Evolutionary conservation across 1,140 invertebrate species (phyloP).

Genomic region (Periplaneta americana): DNA sequence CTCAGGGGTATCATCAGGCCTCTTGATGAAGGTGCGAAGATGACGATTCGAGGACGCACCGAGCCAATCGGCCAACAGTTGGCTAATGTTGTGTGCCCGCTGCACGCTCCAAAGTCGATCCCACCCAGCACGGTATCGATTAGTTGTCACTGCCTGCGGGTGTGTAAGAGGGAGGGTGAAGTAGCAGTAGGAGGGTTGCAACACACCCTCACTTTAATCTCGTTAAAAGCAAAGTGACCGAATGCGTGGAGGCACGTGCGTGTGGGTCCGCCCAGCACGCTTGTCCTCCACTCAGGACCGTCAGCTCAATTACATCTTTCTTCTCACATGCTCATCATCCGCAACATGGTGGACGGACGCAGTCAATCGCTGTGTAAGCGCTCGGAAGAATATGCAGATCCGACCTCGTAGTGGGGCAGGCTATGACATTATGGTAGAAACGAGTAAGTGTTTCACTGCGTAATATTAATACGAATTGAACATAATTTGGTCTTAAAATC

Average conservation of each 20-base stretch:
- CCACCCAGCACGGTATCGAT: constrained; percentile 3
- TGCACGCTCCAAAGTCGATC: not conserved
- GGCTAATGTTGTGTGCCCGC: not conserved
- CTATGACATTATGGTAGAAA: too few species aligned
- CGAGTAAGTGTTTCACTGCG: too few species aligned
- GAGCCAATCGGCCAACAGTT: not conserved
- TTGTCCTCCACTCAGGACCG: not conserved
- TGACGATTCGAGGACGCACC: not conserved
- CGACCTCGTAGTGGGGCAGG: too few species aligned
- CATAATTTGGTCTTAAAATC: too few species aligned
- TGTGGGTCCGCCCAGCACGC: not conserved
- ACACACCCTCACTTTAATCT: constrained; percentile 8
- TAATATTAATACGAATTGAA: too few species aligned
- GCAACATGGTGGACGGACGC: not conserved
- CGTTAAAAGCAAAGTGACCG: constrained; percentile 9
- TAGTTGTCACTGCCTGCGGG: constrained; percentile 6
- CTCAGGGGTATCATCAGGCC: not conserved
- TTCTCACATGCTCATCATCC: not conserved
- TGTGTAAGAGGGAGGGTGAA: not conserved
- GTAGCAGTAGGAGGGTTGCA: not conserved
- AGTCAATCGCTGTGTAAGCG: too few species aligned
- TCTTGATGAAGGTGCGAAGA: not conserved
- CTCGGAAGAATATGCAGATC: too few species aligned
- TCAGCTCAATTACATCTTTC: not conserved
- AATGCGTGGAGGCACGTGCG: not conserved